Base-by-base conservation (phyloP, 2,888 invertebrate genomes). In the Eucera pruinosa region DNA sequence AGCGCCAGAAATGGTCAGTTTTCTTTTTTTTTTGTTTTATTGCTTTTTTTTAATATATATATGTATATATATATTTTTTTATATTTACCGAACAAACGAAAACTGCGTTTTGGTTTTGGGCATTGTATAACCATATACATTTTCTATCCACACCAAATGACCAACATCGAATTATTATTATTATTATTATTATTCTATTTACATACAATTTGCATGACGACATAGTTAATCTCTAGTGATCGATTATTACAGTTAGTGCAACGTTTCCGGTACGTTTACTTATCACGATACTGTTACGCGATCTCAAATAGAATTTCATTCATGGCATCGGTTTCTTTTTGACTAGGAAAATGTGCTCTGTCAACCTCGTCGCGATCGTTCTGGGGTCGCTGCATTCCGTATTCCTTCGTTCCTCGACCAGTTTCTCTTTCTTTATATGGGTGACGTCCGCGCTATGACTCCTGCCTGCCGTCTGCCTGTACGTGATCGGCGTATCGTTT, bases 361-460 rank as follows among this genome's bases (percentile, higher is more conserved):
- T 76, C 83, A 86, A 84, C 84, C 84, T 84, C 78, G 83, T 79
- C 60, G 84, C 81, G 78, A 84, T 77, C 23, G 62, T 68, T 61
- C 83, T 65, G 52, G 83, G 60, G 43, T 84, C 86, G 66, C 80
- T 73, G 80, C 80, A 84, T 27, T 85, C 86, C 48, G 86, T 86
- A 62, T 85, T 75, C 58, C 87, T 80, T 69, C 86, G 79, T 47
- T 78, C 83, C 67, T 85, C 85, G 55, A 60, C 30, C 47, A 45
- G 71, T 47, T 81, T 81, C 27, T 70, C 74, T 45, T 52, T 80
- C 43, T 67, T 82, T 23, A 55, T 62, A 6, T 20, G 54, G 25
- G 78, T 71, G 30, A 84, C 82, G 54, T 87, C 87, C n/a, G 86
- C 60, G 65, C 87, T 87, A n/a, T 65, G 79, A 47, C 86, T 82